Conservation (phyloP, 1,140 invertebrate genomes). For the Drosophila nannoptera region DNA sequence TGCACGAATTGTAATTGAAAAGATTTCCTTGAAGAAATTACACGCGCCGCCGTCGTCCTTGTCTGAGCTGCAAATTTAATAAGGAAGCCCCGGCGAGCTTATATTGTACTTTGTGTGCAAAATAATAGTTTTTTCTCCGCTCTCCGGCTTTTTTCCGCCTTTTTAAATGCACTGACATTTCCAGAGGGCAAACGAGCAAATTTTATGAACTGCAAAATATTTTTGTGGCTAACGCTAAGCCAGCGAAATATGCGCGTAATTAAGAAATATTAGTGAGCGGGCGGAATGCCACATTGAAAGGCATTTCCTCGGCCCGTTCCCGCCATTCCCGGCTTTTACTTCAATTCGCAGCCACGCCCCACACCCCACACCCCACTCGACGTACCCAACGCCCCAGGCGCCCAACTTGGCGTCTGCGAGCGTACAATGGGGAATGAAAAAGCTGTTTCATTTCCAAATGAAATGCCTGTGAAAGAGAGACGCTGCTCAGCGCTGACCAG, state of each 20-base stretch:
- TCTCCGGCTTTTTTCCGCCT: background rate
- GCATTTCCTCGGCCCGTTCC: constrained; percentile 38
- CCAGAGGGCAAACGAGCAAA: constrained; percentile 8
- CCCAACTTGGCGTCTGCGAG: background rate
- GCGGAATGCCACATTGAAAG: constrained; percentile 55
- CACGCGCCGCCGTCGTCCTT: constrained; percentile 48
- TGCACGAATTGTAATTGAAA: constrained; percentile 77
- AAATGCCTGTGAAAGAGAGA: constrained; percentile 46
- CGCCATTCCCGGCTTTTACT: no score
- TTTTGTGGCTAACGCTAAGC: constrained; percentile 44
- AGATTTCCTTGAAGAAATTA: constrained; percentile 76
- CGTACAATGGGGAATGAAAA: constrained; percentile 55
- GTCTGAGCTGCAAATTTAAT: constrained; percentile 64
- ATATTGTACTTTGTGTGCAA: constrained; percentile 76
- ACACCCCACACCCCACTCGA: no score
- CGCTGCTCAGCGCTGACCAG: constrained; percentile 19
- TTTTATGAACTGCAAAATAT: constrained; percentile 72
- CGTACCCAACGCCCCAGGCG: no score
- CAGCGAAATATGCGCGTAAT: constrained; percentile 60
- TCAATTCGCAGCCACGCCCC: no score
- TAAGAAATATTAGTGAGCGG: constrained; percentile 60
- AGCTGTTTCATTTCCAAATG: constrained; percentile 64
- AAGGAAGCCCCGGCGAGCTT: constrained; percentile 73
- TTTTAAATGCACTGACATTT: background rate
- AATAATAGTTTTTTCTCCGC: constrained; percentile 70